Evolutionary conservation across 1,140 invertebrate species (phyloP).

Genomic region (Atta colombica): DNA sequence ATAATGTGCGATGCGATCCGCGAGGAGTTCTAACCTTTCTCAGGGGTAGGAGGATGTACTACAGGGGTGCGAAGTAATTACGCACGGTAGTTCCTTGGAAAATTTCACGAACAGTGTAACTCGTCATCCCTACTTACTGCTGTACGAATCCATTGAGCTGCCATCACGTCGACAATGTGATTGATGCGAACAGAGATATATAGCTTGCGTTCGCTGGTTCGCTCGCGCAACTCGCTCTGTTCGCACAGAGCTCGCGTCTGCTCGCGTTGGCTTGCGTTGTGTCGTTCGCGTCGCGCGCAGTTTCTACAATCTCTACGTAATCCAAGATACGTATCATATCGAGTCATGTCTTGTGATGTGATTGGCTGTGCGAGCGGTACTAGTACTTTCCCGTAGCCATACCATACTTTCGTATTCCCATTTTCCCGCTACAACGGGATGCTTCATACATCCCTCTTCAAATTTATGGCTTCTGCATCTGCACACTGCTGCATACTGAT

Average conservation of each 20-base stretch:
- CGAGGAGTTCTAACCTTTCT: slow-evolving; percentile 80
- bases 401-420: no score
- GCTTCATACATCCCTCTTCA: no score
- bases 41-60: slow-evolving; percentile 53
- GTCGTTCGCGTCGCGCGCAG: no score
- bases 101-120: slow-evolving; percentile 48
- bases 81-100: slow-evolving; percentile 42
- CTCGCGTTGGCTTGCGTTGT: no score
- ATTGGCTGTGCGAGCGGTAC: background rate
- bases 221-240: slow-evolving; percentile 73
- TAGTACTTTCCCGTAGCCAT: no score
- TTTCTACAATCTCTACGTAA: no score
- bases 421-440: no score
- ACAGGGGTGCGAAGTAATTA: slow-evolving; percentile 47
- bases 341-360: no score
- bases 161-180: slow-evolving; percentile 77
- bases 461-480: no score
- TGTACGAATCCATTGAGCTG: slow-evolving; percentile 84
- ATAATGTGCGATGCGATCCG: slow-evolving; percentile 24
- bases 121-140: slow-evolving; percentile 78
- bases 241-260: no score
- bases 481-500: no score
- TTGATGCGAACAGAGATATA: slow-evolving; percentile 73
- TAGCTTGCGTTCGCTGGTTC: slow-evolving; percentile 9
- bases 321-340: no score